A percentile compares a stretch with the other conserved stretches of the same genome.
These are phyloP conservation scores for Patella caerulea DNA, from an alignment of 2,888 invertebrate genomes.

Conservation along the genomic window DNA sequence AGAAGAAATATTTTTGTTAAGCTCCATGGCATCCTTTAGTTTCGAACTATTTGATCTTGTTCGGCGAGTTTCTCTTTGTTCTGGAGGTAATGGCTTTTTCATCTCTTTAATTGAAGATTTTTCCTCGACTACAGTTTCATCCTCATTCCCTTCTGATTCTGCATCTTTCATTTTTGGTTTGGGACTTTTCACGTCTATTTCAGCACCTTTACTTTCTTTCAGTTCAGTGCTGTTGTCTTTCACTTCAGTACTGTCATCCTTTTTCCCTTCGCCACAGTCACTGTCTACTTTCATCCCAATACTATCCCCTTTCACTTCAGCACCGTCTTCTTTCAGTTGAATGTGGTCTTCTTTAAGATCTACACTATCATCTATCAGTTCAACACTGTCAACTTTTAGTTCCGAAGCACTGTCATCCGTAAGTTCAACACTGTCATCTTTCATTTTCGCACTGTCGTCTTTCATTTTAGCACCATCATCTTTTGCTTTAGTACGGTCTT, in stretches of 20 bases:
- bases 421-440: conserved; percentile 13
- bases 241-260: background rate
- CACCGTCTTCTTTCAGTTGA: background rate
- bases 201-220: background rate
- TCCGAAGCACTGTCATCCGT: conserved; percentile 21
- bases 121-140: too few species aligned
- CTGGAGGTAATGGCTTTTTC: too few species aligned
- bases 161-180: conserved; percentile 14
- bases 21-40: too few species aligned
- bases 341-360: conserved; percentile 17
- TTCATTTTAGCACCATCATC: background rate
- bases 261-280: conserved; percentile 8
- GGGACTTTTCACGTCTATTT: background rate
- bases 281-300: background rate
- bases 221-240: background rate
- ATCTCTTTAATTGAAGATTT: too few species aligned
- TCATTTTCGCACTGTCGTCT: too few species aligned
- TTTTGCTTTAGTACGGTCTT: conserved; percentile 4
- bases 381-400: conserved; percentile 12
- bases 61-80: too few species aligned
- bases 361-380: conserved; percentile 15
- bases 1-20: too few species aligned
- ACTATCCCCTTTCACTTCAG: background rate
- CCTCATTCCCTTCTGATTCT: background rate
- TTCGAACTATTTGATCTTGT: too few species aligned